Evolutionary conservation across 2,888 invertebrate species (phyloP), one percentile per base, ranked within the genome.

Genomic region (Dynastes hyllus): DNA sequence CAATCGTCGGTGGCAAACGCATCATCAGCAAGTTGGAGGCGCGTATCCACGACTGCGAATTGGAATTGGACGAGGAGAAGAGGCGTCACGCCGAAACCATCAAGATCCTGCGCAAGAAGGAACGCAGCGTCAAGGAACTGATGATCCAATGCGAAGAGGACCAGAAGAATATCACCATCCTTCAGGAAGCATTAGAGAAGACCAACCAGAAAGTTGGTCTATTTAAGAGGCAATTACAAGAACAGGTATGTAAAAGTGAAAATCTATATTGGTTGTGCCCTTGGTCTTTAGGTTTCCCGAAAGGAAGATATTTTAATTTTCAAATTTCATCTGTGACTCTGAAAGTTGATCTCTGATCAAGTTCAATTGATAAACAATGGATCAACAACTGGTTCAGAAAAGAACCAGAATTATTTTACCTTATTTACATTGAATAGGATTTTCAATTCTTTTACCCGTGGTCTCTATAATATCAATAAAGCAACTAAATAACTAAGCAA

Each of bases 21-120:
- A 97, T 98, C 92, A 98, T 98, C 92, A 96, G 97, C 93, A 98
- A 98, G 92, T 92, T 98, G 89, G 98, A 98, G 90, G 95, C 97
- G 84, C 93, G 95, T 93, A 95, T 98, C 87, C 96, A 97, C 88
- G 98, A 98, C 88, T 91, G 98, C 90, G 98, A 98, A 90, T 92
- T 97, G 85, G 98, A 98, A 90, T 90, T 97, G 84, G 98, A 98
- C 88, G 98, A 98, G 90, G 98, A 98, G 91, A 97, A 97, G 92
- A 95, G 98, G 89, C 95, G 98, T 89, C 98, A 98, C 91, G 95
- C 97, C 85, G 98, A 98, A 91, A 97, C 98, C 87, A 96, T 98
- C 90, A 98, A 98, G 93, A 97, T 98, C 89, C 92, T 98, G 88
- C 96, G 98, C 91, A 98, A 98, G 93, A 98, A 98, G 94, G 98